Conservation (phyloP, 1,140 invertebrate genomes). For the Parasteatoda tepidariorum region DNA sequence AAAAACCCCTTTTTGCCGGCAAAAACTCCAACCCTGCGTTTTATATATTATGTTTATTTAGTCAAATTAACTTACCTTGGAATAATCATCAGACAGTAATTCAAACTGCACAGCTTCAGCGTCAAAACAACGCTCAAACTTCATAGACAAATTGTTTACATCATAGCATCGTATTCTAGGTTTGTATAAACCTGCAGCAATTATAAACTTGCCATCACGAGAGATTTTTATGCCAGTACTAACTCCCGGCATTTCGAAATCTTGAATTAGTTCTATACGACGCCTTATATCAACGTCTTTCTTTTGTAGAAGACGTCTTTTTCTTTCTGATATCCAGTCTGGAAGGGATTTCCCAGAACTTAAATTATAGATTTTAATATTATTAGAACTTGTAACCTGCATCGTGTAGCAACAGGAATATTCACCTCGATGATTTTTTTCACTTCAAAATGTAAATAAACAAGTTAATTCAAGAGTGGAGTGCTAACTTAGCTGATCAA, state of each 20-base stretch:
- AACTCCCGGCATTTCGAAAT: slow-evolving; percentile 98
- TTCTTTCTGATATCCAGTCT: slow-evolving; percentile 94
- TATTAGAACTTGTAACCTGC: slow-evolving; percentile 77
- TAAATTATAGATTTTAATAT: slow-evolving; percentile 98
- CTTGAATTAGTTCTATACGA: slow-evolving; percentile 96
- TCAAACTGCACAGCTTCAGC: slow-evolving; percentile 92
- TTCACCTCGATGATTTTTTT: too few species aligned
- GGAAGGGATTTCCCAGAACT: slow-evolving; percentile 96
- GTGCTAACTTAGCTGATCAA: too few species aligned
- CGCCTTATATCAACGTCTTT: slow-evolving; percentile 91
- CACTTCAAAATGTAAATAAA: too few species aligned
- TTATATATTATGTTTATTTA: too few species aligned
- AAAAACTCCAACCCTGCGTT: too few species aligned
- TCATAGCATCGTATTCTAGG: slow-evolving; percentile 96
- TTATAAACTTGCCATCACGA: slow-evolving; percentile 92
- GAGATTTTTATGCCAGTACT: slow-evolving; percentile 87
- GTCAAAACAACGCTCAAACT: slow-evolving; percentile 99
- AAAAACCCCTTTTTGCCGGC: too few species aligned
- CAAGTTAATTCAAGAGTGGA: too few species aligned
- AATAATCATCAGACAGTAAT: slow-evolving; percentile 89
- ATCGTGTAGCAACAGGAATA: slow-evolving; percentile 66
- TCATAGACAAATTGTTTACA: slow-evolving; percentile 94
- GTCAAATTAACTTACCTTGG: slow-evolving; percentile 82
- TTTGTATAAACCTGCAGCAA: slow-evolving; percentile 93
- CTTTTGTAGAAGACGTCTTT: slow-evolving; percentile 85